Conservation (phyloP, 2,797 vertebrate species). For the Allobates femoralis region DNA sequence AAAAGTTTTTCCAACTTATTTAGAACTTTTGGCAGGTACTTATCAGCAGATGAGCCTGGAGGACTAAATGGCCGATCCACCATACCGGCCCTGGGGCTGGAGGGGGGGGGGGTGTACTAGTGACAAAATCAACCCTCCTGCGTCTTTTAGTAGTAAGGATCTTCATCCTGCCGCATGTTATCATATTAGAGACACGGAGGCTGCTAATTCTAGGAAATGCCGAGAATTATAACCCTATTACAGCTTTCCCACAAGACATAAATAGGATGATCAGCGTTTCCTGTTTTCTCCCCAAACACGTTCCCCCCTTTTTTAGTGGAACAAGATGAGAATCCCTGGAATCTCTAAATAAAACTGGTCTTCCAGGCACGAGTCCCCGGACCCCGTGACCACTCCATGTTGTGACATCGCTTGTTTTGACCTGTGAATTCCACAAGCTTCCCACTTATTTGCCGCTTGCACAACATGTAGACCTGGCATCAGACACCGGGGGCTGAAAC, state of each 20-base stretch:
- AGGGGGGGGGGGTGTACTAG: neutral
- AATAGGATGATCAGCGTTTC: constrained; percentile 42
- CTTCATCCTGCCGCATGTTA: neutral
- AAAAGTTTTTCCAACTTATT: too few species aligned
- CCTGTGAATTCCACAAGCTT: constrained; percentile 15
- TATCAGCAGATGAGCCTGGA: too few species aligned
- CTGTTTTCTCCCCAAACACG: constrained; percentile 47
- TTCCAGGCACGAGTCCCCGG: constrained; percentile 20
- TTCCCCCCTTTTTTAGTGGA: constrained; percentile 19
- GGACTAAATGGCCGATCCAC: too few species aligned
- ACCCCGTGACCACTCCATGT: constrained; percentile 47
- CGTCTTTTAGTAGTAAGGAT: neutral
- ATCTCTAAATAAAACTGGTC: constrained; percentile 49
- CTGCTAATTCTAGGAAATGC: neutral
- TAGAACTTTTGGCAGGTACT: too few species aligned
- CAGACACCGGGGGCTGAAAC: neutral
- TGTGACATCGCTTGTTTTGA: constrained; percentile 51
- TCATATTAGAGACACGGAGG: neutral
- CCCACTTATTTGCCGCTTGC: constrained; percentile 21
- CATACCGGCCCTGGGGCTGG: too few species aligned
- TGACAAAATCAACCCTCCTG: neutral
- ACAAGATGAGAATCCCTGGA: constrained; percentile 50
- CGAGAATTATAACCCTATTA: neutral
- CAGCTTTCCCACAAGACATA: constrained; percentile 36
- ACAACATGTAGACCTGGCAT: constrained; percentile 30